Conservation (phyloP, 2,113 vertebrate genomes). For the Carassius gibelio region DNA sequence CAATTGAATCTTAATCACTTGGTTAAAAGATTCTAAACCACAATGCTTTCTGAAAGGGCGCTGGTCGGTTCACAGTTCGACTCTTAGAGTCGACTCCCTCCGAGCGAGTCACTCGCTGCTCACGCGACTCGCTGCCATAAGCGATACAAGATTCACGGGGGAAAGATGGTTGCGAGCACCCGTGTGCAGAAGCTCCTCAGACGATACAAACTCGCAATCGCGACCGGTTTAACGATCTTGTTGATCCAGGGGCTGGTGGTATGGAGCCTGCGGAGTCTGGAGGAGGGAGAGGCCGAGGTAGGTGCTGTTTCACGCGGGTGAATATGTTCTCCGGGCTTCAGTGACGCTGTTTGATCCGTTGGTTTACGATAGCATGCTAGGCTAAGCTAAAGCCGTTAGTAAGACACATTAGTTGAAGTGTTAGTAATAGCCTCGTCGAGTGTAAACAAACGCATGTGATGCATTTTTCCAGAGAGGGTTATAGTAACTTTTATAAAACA, state of each 20-base stretch:
- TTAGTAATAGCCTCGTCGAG: neutral
- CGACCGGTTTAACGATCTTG: slow-evolving; percentile 86
- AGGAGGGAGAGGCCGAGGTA: slow-evolving; percentile 86
- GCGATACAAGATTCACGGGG: slow-evolving; percentile 14
- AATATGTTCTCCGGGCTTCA: neutral
- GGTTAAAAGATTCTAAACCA: neutral
- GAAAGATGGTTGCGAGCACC: slow-evolving; percentile 88
- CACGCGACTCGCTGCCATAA: slow-evolving; percentile 29
- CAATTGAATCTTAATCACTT: slow-evolving; percentile 26
- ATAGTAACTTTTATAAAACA: neutral
- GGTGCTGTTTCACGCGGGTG: slow-evolving; percentile 30
- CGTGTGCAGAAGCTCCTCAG: slow-evolving; percentile 88
- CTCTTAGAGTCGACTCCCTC: slow-evolving; percentile 29
- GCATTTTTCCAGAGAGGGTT: neutral
- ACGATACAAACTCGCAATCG: slow-evolving; percentile 88
- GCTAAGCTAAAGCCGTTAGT: slow-evolving; percentile 23
- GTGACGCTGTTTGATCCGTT: neutral
- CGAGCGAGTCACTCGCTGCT: neutral
- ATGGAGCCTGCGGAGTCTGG: slow-evolving; percentile 90
- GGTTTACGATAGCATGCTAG: neutral
- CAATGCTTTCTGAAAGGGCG: neutral
- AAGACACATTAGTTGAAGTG: neutral
- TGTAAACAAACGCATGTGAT: neutral
- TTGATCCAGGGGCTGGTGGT: slow-evolving; percentile 89
- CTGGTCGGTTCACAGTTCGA: neutral